Base-by-base conservation (phyloP, 2,888 invertebrate genomes). In the Drosophila subsilvestris region DNA sequence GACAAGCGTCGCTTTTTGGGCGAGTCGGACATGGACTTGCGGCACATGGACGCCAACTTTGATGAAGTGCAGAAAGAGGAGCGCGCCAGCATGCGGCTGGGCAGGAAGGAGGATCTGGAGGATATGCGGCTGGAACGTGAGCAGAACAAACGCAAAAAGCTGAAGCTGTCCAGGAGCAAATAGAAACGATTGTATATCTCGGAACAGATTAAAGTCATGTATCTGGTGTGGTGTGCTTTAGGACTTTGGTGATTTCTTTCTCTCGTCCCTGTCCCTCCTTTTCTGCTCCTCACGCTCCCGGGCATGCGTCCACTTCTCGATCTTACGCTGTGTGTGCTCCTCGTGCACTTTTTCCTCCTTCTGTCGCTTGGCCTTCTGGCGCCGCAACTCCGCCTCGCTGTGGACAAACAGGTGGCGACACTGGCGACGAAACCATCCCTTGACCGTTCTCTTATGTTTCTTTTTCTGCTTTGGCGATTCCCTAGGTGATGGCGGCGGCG, bases 351-450 rank as follows among this genome's bases (percentile, higher is more conserved):
- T 59, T 10, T 85, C 63, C 18, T 48, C 57, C 25, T 59, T 60
- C 27, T 48, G 59, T 25, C 57, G 59, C 9, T 66, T 72, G 2
- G 43, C 18, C 14, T 68, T 61, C 10, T 71, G 69, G 2, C 65
- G 56, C 2, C 70, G 63, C n/a, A 85, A 9, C 3, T 70, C n/a
- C 0, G 61, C 22, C 5, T 71, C 79, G 32, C 81, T 87, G 29
- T 83, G 86, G 0, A 85, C 25, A 10, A 83, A 81, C 0, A 81
- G 9, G 6, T 74, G 89, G 0, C 80, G 82, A n/a, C 58, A 71
- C 18, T 45, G 59, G 1, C 55, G 5, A 1, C 70, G 88, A 57
- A 87, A n/a, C 79, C 82, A 83, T 6, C 17, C 25, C 20, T 48
- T 78, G 0, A 77, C 7, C 6, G 14, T n/a, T 0, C 12, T 9